These are phyloP conservation scores for Megaustenia siamemsis DNA, from an alignment of 2,888 invertebrate genomes.

Conservation along the genomic window DNA sequence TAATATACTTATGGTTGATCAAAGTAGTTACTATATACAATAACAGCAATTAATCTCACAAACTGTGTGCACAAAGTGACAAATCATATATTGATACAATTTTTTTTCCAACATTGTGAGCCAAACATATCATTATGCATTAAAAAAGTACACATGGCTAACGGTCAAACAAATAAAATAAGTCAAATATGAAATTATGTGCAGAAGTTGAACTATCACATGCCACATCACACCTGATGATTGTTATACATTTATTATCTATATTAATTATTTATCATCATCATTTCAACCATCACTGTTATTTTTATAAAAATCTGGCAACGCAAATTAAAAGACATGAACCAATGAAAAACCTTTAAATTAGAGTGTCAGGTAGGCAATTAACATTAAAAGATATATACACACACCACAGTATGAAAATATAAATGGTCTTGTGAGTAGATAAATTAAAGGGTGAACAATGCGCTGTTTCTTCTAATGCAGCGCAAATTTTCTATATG, in stretches of 20 bases:
- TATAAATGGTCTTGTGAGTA: slow-evolving; percentile 38
- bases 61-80: background rate
- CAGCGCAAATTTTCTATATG: background rate
- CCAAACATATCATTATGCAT: slow-evolving; percentile 39
- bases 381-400: slow-evolving; percentile 18
- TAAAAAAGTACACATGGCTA: background rate
- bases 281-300: slow-evolving; percentile 30
- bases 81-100: background rate
- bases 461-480: background rate
- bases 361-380: slow-evolving; percentile 28
- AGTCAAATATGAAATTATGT: slow-evolving; percentile 22
- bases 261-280: slow-evolving; percentile 25
- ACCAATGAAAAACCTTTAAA: slow-evolving; percentile 35
- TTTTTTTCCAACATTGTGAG: slow-evolving; percentile 9
- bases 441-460: slow-evolving; percentile 26
- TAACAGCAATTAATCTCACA: background rate
- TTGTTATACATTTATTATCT: slow-evolving; percentile 15
- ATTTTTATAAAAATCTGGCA: slow-evolving; percentile 21
- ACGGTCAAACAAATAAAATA: background rate
- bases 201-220: slow-evolving; percentile 50
- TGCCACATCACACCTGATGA: slow-evolving; percentile 40
- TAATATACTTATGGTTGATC: slow-evolving; percentile 36
- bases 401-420: slow-evolving; percentile 49
- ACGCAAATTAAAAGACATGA: slow-evolving; percentile 4
- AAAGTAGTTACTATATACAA: slow-evolving; percentile 26